Percentiles rank a stretch among this genome's conserved stretches.
Evolutionary conservation across 2,797 vertebrate genomes (phyloP).

Genomic region (Bovichtus diacanthus): DNA sequence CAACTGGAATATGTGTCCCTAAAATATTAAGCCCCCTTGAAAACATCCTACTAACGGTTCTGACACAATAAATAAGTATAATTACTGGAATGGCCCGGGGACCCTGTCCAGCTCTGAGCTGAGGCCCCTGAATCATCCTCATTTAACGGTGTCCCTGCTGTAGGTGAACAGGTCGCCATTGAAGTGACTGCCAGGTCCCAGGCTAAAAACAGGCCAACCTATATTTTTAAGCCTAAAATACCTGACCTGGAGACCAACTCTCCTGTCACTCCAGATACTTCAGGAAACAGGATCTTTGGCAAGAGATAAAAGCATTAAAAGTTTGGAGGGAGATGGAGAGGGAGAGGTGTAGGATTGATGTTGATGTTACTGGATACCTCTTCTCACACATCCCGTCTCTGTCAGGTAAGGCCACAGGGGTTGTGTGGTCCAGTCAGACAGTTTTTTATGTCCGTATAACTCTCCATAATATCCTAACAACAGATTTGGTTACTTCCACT

Average conservation of each 20-base stretch:
- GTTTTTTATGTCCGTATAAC: slow-evolving; percentile 19
- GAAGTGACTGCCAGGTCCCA: neutral
- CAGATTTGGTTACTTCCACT: neutral
- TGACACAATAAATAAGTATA: neutral
- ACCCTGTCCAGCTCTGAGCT: neutral
- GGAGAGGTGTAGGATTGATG: slow-evolving; percentile 27
- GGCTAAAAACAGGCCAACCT: slow-evolving; percentile 52
- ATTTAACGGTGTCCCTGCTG: neutral
- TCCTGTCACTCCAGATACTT: slow-evolving; percentile 42
- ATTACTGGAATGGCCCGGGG: neutral
- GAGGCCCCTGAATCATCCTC: slow-evolving; percentile 8
- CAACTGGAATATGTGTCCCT: neutral
- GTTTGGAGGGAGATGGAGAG: neutral
- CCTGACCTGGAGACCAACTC: slow-evolving; percentile 43
- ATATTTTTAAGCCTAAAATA: slow-evolving; percentile 41
- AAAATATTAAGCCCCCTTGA: neutral
- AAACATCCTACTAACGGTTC: neutral
- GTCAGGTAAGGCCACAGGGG: slow-evolving; percentile 25
- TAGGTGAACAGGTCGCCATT: neutral
- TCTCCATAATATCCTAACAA: neutral
- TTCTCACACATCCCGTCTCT: slow-evolving; percentile 23
- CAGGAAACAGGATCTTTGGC: slow-evolving; percentile 50
- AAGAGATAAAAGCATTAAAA: slow-evolving; percentile 24
- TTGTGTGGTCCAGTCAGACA: neutral
- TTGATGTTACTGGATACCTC: slow-evolving; percentile 34